phyloP scores from a whole-genome alignment of 2,113 vertebrate species.

The Elachura formosa region DNA sequence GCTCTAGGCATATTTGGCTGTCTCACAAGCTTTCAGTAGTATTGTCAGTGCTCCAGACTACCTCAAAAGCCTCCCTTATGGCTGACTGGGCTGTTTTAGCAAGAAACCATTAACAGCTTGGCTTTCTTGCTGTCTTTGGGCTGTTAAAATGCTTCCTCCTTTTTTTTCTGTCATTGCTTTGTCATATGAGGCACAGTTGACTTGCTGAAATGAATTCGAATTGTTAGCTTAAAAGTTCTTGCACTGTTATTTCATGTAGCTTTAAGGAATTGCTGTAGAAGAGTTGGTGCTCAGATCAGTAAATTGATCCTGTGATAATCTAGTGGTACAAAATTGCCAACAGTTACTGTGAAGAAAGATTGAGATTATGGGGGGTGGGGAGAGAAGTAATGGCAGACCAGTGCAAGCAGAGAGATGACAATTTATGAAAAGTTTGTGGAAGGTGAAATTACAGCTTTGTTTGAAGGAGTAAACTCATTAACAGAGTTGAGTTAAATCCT shows the following conservation, averaged over 20 bases:
- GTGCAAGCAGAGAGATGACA: background rate
- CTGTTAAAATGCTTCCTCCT: background rate
- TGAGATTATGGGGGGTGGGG: background rate
- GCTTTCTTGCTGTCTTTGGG: background rate
- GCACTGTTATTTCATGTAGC: background rate
- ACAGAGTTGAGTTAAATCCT: background rate
- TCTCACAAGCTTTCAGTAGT: background rate
- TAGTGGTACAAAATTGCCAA: background rate
- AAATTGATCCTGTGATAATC: background rate
- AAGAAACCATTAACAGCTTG: background rate
- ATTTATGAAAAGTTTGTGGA: background rate
- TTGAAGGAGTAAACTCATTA: background rate
- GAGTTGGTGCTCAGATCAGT: background rate
- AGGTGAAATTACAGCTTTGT: background rate
- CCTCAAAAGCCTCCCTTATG: background rate
- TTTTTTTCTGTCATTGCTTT: background rate
- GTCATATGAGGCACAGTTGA: background rate
- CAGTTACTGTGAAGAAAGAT: background rate
- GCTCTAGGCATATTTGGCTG: background rate
- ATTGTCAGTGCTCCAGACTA: background rate
- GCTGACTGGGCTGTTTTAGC: background rate
- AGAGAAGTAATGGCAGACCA: background rate
- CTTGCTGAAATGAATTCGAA: background rate
- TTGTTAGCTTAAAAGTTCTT: background rate
- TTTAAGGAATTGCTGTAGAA: background rate